Conservation (phyloP, 2,797 vertebrate species). For the Hydrophis major region DNA sequence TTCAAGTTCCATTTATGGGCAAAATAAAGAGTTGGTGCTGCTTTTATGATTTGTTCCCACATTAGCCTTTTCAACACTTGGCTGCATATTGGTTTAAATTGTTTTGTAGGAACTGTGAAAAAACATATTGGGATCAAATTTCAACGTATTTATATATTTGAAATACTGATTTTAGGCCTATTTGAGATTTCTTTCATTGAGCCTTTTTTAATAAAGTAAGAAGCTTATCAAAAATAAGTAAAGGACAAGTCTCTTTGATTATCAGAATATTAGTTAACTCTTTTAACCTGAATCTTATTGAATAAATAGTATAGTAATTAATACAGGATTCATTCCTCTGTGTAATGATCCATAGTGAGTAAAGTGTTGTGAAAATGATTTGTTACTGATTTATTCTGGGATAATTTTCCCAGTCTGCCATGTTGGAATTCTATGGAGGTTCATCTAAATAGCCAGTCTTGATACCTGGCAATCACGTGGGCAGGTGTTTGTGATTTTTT, state of each 20-base stretch:
- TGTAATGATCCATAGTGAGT: conserved; percentile 38
- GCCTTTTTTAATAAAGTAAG: background rate
- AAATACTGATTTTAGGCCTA: background rate
- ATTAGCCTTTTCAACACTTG: conserved; percentile 53
- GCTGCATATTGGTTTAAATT: conserved; percentile 38
- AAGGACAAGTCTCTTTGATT: conserved; percentile 34
- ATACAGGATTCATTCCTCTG: conserved; percentile 26
- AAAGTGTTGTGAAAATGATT: background rate
- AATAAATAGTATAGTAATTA: conserved; percentile 4
- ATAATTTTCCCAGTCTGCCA: background rate
- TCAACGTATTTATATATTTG: background rate
- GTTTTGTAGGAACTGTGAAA: background rate
- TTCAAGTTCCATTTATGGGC: conserved; percentile 70
- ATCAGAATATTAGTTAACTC: conserved; percentile 47
- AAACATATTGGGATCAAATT: background rate
- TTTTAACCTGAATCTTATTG: conserved; percentile 55
- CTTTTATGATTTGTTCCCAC: conserved; percentile 54
- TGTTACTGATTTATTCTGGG: background rate
- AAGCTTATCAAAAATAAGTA: background rate
- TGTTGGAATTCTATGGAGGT: background rate
- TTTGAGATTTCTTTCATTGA: conserved; percentile 8
- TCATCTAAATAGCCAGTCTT: background rate
- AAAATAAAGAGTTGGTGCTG: conserved; percentile 63
- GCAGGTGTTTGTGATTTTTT: background rate
- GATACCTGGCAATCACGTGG: background rate